Evolutionary conservation across 2,113 vertebrate species (phyloP).

Genomic region (Sander lucioperca): DNA sequence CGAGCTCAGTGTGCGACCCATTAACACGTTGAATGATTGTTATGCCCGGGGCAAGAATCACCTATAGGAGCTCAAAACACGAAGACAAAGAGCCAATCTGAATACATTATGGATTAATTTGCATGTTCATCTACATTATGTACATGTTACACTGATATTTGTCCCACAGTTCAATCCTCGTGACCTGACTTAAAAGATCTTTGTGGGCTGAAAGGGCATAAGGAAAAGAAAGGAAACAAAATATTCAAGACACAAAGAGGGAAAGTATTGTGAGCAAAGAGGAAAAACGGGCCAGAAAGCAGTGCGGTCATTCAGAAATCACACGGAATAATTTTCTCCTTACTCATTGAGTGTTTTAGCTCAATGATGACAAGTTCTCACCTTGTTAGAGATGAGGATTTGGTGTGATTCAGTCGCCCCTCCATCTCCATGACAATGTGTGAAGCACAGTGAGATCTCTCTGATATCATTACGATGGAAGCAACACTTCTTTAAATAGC

Average conservation of each 20-base stretch:
- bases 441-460: constrained; percentile 61
- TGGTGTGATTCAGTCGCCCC: constrained; percentile 52
- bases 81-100: constrained; percentile 80
- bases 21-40: constrained; percentile 86
- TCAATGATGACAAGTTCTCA: constrained; percentile 61
- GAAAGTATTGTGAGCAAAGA: background rate
- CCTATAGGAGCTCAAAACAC: constrained; percentile 80
- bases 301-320: constrained; percentile 41
- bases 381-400: constrained; percentile 51
- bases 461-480: constrained; percentile 54
- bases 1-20: constrained; percentile 84
- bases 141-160: constrained; percentile 48
- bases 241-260: background rate
- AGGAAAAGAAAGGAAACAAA: background rate
- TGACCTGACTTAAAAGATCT: constrained; percentile 12
- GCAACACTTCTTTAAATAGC: constrained; percentile 69
- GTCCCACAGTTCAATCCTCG: constrained; percentile 25
- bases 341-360: constrained; percentile 54
- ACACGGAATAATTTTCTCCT: background rate
- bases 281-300: background rate
- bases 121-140: constrained; percentile 74
- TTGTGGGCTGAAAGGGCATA: background rate
- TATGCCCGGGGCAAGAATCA: constrained; percentile 82
- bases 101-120: constrained; percentile 81
- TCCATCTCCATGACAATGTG: constrained; percentile 67